Percentiles rank a stretch among this genome's conserved stretches.
These are phyloP conservation scores for Nudaria mundana DNA, from an alignment of 2,888 invertebrate species.

Conservation along the genomic window DNA sequence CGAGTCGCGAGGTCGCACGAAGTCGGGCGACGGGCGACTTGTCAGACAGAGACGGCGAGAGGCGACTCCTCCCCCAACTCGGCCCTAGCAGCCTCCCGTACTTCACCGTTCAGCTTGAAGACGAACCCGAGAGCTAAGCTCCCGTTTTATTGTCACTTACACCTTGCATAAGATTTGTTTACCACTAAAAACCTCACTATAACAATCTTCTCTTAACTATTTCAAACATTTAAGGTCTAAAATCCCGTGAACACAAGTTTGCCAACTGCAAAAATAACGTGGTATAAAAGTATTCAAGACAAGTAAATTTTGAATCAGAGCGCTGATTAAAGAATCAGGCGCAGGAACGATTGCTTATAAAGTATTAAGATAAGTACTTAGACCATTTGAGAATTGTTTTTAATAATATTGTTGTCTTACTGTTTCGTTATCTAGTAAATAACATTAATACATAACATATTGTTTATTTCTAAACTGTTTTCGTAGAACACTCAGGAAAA, in stretches of 20 bases:
- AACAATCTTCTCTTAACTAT: slow-evolving; percentile 37
- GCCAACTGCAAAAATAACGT: slow-evolving; percentile 30
- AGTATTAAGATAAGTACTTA: slow-evolving; percentile 67
- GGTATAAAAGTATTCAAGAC: slow-evolving; percentile 48
- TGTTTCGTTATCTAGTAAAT: slow-evolving; percentile 44
- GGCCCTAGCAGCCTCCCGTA: slow-evolving; percentile 13
- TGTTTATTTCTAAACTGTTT: no score
- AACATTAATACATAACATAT: neutral
- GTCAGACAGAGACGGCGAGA: slow-evolving; percentile 53
- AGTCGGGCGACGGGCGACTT: no score
- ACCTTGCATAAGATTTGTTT: slow-evolving; percentile 70
- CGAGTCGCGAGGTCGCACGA: slow-evolving; percentile 14
- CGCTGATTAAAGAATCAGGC: slow-evolving; percentile 71
- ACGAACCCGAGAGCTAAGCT: slow-evolving; percentile 77
- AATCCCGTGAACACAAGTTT: slow-evolving; percentile 17
- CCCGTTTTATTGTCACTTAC: slow-evolving; percentile 80
- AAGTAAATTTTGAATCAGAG: slow-evolving; percentile 69
- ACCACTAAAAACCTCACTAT: slow-evolving; percentile 41
- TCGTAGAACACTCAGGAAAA: no score
- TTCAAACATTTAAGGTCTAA: slow-evolving; percentile 32
- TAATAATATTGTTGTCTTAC: slow-evolving; percentile 50
- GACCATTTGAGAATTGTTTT: slow-evolving; percentile 58
- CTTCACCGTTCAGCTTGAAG: slow-evolving; percentile 68
- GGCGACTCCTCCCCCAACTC: slow-evolving; percentile 46
- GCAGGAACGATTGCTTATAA: slow-evolving; percentile 70